Evolutionary conservation across 2,113 vertebrate species (phyloP).

Genomic region (Carassius auratus): DNA sequence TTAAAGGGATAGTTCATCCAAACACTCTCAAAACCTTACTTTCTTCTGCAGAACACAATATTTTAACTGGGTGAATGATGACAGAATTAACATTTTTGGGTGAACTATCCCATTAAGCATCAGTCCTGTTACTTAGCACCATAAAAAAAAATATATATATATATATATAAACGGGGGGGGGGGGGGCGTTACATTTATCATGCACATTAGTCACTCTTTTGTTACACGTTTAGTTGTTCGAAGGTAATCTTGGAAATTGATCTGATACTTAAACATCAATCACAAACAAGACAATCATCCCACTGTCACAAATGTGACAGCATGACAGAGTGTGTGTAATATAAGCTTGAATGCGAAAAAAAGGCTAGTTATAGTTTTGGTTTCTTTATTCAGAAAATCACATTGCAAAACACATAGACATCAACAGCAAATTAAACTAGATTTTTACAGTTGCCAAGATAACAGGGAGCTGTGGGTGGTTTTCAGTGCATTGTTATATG

Average conservation of each 20-base stretch:
- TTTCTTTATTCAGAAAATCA: background rate
- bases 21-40: background rate
- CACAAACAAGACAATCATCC: background rate
- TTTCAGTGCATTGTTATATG: background rate
- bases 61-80: background rate
- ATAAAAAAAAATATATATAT: no score
- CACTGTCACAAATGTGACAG: background rate
- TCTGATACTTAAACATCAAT: constrained; percentile 9
- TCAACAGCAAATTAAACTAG: background rate
- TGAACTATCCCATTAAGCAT: background rate
- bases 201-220: background rate
- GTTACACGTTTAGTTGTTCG: background rate
- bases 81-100: background rate
- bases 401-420: background rate
- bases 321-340: background rate
- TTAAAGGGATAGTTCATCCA: background rate
- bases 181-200: background rate
- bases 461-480: background rate
- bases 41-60: background rate
- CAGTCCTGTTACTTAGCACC: background rate
- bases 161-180: no score
- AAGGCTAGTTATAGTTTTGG: background rate
- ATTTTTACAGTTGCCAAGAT: background rate
- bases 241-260: background rate
- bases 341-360: background rate